These are phyloP conservation scores for Agelaius phoeniceus DNA, from an alignment of 2,113 vertebrate species.

Conservation along the genomic window DNA sequence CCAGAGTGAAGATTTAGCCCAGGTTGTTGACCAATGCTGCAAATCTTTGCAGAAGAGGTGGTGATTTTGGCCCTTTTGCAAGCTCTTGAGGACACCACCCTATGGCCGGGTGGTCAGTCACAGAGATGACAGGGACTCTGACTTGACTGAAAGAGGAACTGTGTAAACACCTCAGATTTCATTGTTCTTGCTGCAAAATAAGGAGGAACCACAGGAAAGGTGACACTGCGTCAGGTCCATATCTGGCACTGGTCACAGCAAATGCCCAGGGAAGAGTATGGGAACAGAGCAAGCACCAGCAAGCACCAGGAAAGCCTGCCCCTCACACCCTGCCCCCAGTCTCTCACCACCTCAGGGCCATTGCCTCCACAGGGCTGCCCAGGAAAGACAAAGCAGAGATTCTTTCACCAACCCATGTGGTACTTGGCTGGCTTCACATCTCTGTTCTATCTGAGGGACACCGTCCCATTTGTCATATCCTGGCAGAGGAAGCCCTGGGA, in stretches of 20 bases:
- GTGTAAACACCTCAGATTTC: background rate
- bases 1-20: background rate
- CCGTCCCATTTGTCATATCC: background rate
- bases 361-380: background rate
- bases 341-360: background rate
- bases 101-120: background rate
- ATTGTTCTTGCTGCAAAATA: background rate
- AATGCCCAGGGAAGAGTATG: background rate
- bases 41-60: background rate
- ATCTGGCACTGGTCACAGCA: background rate
- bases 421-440: background rate
- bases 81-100: background rate
- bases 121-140: background rate
- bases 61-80: background rate
- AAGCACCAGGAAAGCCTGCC: background rate
- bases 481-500: background rate
- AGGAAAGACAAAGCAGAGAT: background rate
- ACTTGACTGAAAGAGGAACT: background rate
- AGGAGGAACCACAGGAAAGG: background rate
- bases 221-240: background rate
- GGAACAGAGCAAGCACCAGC: background rate
- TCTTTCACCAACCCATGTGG: background rate
- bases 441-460: background rate
- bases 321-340: accelerated
- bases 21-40: background rate